Percentiles rank a stretch among this genome's conserved stretches.
phyloP scores from a whole-genome alignment of 2,797 vertebrate species.

The Squalus acanthias region DNA sequence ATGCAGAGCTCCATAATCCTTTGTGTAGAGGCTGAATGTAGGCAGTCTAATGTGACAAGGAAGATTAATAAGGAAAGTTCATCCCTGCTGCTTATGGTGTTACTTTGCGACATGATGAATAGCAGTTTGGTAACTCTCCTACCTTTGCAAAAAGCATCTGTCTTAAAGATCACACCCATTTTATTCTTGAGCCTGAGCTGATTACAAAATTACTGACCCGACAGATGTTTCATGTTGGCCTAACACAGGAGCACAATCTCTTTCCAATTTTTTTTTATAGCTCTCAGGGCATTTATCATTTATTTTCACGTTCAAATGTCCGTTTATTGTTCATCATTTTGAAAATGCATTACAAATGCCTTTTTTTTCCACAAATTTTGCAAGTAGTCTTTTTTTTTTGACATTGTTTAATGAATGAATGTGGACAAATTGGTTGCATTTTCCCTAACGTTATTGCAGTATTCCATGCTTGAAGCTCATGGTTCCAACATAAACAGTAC shows the following conservation, averaged over 20 bases:
- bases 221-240: slow-evolving; percentile 60
- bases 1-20: not conserved
- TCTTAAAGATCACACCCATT: slow-evolving; percentile 54
- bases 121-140: slow-evolving; percentile 51
- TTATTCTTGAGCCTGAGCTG: slow-evolving; percentile 53
- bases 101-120: not conserved
- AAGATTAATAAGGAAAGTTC: slow-evolving; percentile 15
- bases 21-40: not conserved
- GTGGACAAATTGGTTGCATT: not conserved
- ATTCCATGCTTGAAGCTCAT: slow-evolving; percentile 11
- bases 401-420: slow-evolving; percentile 33
- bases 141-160: slow-evolving; percentile 50
- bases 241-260: slow-evolving; percentile 36
- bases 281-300: slow-evolving; percentile 12
- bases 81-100: slow-evolving; percentile 1
- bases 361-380: not conserved
- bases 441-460: not conserved
- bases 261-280: slow-evolving; percentile 27
- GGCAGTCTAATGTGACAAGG: not conserved
- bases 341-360: not conserved
- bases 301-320: not conserved
- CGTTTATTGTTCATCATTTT: not conserved
- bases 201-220: slow-evolving; percentile 56
- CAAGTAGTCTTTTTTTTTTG: not conserved
- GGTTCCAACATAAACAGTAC: slow-evolving; percentile 32